Base-by-base conservation (phyloP, 2,797 vertebrate genomes). In the Sitta carolinensis region DNA sequence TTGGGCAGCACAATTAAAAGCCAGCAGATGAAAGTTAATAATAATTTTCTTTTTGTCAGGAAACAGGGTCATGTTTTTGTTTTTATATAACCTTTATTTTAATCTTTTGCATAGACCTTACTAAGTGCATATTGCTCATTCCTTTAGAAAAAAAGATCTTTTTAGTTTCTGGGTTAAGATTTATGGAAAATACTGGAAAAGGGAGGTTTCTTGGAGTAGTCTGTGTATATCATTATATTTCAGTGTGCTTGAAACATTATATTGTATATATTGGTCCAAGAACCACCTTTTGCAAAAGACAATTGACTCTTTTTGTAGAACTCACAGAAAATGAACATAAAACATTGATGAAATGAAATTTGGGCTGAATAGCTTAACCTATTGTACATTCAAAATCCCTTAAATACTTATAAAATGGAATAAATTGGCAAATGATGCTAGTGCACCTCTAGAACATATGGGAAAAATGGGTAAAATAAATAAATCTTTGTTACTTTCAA, bases 121-220 rank as follows among this genome's bases (percentile, higher is more conserved):
- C 48, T 19, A 47, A 38, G 19, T 34, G 42, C 22, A 42, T 67
- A 50, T 16, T 73, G 19, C 73, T 84, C 21, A 87, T 89, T 83
- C 62, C 22, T 85, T 90, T 76, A 58, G 78, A 32, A 68, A 89
- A 89, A 58, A n/a, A 4, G 42, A 21, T n/a, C 4, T 52, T 84
- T 88, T 57, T 58, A 29, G 16, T 59, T 95, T 83, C 30, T 95
- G 82, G 27, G 30, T 93, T 78, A 72, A 75, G 32, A 58, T 91
- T 91, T 89, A 84, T 92, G 84, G 91, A 94, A 93, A 94, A 57
- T 89, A 69, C 40, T 84, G 63, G 66, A 85, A 82, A 85, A 89
- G 18, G 38, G 69, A 85, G 13, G 11, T 91, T 95, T 92, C 66
- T 70, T 91, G 87, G 43, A 88, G 45, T 13, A 66, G 55, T 69